These are phyloP conservation scores for Muscicapa comitata DNA, from an alignment of 2,797 vertebrate species.

Conservation along the genomic window DNA sequence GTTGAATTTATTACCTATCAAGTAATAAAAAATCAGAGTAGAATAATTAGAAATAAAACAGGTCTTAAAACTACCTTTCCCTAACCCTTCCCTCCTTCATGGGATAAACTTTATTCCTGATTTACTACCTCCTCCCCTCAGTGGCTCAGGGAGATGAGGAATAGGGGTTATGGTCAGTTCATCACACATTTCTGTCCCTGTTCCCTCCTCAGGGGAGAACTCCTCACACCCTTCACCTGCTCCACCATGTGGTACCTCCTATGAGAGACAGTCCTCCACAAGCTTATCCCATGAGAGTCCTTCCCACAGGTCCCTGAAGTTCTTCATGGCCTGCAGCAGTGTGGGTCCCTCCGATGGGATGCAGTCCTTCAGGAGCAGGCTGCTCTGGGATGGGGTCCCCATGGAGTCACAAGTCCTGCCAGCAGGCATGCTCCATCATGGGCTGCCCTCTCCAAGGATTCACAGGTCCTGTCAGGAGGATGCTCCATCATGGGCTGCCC, in stretches of 20 bases:
- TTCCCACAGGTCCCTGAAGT: background rate
- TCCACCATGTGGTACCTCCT: background rate
- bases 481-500: accelerated
- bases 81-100: background rate
- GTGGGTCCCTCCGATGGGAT: accelerated
- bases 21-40: background rate
- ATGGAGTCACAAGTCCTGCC: background rate
- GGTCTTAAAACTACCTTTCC: background rate
- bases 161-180: accelerated
- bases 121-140: background rate
- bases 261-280: background rate
- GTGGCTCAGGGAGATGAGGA: background rate
- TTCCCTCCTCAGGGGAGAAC: background rate
- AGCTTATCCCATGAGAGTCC: background rate
- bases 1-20: background rate
- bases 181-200: background rate
- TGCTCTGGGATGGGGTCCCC: background rate
- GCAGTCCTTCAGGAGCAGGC: background rate
- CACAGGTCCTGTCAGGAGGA: background rate
- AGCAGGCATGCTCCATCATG: background rate
- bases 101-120: background rate
- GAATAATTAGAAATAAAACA: background rate
- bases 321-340: background rate
- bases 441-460: background rate
- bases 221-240: background rate